Conservation (phyloP, 2,888 invertebrate genomes). For the Cataglyphis cursor region DNA sequence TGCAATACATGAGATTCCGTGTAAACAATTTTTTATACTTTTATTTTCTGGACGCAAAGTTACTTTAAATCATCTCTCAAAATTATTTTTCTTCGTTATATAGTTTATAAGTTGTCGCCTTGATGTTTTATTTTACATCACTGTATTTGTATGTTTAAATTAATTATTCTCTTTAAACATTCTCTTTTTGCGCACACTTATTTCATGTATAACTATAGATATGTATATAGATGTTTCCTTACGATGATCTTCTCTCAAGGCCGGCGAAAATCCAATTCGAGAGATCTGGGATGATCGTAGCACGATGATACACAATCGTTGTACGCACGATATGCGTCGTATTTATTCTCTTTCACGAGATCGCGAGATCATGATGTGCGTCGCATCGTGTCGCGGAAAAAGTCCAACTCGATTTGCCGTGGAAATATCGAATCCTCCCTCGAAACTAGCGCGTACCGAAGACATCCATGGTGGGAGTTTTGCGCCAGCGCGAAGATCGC, state of each 20-base stretch:
- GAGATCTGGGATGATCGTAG: neutral
- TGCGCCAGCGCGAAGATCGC: slow-evolving; percentile 62
- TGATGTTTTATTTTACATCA: neutral
- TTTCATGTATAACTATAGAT: neutral
- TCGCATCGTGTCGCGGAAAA: slow-evolving; percentile 37
- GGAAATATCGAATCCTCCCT: slow-evolving; percentile 58
- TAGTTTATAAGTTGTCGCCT: neutral
- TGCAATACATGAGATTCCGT: neutral
- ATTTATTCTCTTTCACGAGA: neutral
- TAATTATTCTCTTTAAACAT: neutral
- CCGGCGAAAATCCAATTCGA: neutral
- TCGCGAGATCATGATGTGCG: slow-evolving; percentile 12
- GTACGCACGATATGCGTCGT: neutral
- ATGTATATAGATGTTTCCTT: neutral
- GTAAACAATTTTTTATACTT: slow-evolving; percentile 9
- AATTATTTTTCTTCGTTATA: neutral
- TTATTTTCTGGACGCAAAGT: neutral
- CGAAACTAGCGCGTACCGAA: slow-evolving; percentile 46
- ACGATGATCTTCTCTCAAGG: neutral
- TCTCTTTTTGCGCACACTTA: neutral
- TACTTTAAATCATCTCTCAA: neutral
- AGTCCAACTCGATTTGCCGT: slow-evolving; percentile 59
- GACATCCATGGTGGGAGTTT: slow-evolving; percentile 58
- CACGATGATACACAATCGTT: neutral
- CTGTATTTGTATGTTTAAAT: neutral